A percentile compares a stretch with the other conserved stretches of the same genome.
Conservation (phyloP, 1,140 invertebrate genomes). For the Trypoxylus dichotomus region DNA sequence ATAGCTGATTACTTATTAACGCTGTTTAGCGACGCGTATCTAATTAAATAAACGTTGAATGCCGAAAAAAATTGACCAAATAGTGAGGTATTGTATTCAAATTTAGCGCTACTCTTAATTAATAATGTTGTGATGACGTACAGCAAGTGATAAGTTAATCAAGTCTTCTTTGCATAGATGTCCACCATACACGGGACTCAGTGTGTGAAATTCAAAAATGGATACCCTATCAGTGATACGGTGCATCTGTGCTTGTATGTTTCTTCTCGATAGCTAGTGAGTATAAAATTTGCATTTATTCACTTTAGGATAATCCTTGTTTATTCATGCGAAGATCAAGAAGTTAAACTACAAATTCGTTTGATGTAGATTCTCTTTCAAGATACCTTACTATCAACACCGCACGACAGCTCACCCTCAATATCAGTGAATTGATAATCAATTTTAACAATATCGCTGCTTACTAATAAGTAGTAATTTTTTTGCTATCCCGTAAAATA, state of each 20-base stretch:
- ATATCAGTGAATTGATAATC: too few species aligned
- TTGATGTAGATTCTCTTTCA: not conserved
- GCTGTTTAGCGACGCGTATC: not conserved
- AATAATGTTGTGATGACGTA: constrained; percentile 18
- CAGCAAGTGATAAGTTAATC: constrained; percentile 26
- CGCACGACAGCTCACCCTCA: too few species aligned
- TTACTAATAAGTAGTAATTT: not conserved
- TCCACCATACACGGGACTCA: constrained; percentile 18
- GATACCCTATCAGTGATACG: constrained; percentile 19
- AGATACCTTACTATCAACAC: not conserved
- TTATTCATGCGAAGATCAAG: not conserved
- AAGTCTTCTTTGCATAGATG: constrained; percentile 28
- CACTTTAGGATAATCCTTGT: not conserved
- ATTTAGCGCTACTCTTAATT: constrained; percentile 26
- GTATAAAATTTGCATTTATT: constrained; percentile 16
- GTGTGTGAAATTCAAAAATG: constrained; percentile 28
- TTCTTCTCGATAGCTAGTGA: constrained; percentile 9
- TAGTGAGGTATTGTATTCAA: constrained; percentile 1
- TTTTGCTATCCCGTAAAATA: not conserved
- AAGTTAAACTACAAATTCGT: not conserved
- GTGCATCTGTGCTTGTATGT: constrained; percentile 27
- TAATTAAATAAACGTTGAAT: not conserved
- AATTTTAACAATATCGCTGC: not conserved
- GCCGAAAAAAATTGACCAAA: not conserved
- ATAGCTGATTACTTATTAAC: not conserved